Evolutionary conservation across 1,140 invertebrate genomes (phyloP).

Genomic region (Drosophila lowei): DNA sequence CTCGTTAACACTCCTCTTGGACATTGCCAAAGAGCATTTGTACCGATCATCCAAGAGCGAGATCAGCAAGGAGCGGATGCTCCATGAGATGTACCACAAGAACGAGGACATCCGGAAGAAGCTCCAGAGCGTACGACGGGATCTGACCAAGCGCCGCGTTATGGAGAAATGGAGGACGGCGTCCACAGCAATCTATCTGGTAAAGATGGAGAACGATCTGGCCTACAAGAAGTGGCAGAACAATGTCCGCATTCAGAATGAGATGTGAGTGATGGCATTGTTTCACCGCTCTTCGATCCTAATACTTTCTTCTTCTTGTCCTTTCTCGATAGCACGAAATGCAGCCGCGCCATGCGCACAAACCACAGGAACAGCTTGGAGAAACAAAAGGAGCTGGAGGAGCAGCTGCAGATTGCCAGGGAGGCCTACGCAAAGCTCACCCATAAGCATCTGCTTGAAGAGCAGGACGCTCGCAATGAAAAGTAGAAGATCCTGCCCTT

Average conservation of each 20-base stretch:
- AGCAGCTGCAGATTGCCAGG: conserved; percentile 36
- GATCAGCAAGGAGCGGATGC: conserved; percentile 54
- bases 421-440: conserved; percentile 31
- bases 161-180: conserved; percentile 48
- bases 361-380: conserved; percentile 46
- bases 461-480: conserved; percentile 47
- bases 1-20: conserved; percentile 47
- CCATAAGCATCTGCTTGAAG: conserved; percentile 18
- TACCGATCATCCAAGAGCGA: conserved; percentile 50
- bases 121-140: conserved; percentile 16
- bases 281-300: too few species aligned
- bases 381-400: conserved; percentile 54
- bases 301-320: not conserved
- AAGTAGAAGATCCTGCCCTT: conserved; percentile 31
- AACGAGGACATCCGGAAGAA: conserved; percentile 37
- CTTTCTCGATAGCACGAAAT: conserved; percentile 35
- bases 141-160: conserved; percentile 32
- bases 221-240: conserved; percentile 66
- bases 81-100: conserved; percentile 50
- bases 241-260: conserved; percentile 63
- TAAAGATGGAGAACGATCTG: conserved; percentile 57
- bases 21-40: conserved; percentile 48
- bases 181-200: conserved; percentile 38
- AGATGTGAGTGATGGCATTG: conserved; percentile 42
- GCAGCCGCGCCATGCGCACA: conserved; percentile 25